A percentile compares a stretch with the other conserved stretches of the same genome.
These are phyloP conservation scores for Emys orbicularis DNA, from an alignment of 2,797 vertebrate species.

Conservation along the genomic window DNA sequence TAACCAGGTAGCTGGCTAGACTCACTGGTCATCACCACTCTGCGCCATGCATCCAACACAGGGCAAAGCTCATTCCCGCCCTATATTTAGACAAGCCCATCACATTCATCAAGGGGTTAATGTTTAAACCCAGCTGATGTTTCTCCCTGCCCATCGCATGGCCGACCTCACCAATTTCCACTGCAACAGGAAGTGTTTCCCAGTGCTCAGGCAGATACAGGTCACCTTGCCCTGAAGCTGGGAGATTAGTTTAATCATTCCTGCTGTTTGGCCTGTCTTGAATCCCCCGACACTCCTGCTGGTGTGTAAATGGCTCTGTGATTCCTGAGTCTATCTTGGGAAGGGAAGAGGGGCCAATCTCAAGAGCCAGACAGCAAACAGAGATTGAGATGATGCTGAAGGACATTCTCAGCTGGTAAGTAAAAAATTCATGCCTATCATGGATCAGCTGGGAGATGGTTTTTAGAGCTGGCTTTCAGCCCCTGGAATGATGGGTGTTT, in stretches of 20 bases:
- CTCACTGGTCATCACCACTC: background rate
- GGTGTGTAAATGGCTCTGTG: background rate
- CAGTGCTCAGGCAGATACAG: background rate
- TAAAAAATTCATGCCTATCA: background rate
- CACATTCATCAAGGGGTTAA: background rate
- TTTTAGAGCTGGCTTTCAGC: background rate
- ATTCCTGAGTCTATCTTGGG: background rate
- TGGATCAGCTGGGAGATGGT: background rate
- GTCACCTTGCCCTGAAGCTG: background rate
- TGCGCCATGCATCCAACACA: background rate
- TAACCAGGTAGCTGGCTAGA: background rate
- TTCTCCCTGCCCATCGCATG: background rate
- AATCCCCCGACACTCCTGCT: background rate
- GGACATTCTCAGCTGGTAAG: background rate
- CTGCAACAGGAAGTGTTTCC: background rate
- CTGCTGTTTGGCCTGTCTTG: background rate
- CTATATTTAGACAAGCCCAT: too few species aligned
- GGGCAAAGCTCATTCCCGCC: background rate
- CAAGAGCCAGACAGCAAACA: background rate
- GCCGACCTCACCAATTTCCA: background rate
- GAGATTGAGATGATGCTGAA: background rate
- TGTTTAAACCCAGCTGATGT: background rate
- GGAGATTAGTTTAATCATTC: rapidly evolving
- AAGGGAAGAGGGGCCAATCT: background rate
- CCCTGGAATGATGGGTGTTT: background rate